Percentiles rank a stretch among this genome's conserved stretches.
Conservation (phyloP, 2,797 vertebrate genomes). For the Acropternis orthonyx region DNA sequence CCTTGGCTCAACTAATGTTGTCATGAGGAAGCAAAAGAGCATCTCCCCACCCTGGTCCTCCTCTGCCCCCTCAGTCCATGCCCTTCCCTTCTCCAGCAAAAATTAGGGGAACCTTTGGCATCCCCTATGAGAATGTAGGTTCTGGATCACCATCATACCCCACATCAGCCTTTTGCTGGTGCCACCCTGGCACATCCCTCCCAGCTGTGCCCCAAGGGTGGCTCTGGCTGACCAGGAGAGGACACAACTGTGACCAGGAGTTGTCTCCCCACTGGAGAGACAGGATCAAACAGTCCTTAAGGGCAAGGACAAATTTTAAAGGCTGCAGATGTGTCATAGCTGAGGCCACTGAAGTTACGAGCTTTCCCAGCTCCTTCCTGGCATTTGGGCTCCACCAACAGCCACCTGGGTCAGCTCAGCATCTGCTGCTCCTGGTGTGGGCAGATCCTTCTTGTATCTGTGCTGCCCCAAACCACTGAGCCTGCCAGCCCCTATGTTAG, state of each 20-base stretch:
- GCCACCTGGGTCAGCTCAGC: no score
- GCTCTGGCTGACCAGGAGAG: neutral
- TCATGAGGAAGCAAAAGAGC: no score
- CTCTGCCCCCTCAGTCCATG: neutral
- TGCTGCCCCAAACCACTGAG: neutral
- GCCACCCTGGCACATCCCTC: neutral
- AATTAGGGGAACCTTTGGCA: accelerated
- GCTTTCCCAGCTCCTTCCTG: neutral
- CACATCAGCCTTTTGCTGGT: neutral
- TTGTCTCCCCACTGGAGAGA: accelerated
- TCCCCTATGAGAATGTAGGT: no score
- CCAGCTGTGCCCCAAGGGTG: accelerated
- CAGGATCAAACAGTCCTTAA: accelerated
- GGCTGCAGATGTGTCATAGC: neutral
- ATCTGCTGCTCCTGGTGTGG: neutral
- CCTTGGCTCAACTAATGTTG: neutral
- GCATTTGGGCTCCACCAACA: neutral
- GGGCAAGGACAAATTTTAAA: neutral
- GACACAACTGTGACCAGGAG: accelerated
- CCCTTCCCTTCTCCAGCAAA: neutral
- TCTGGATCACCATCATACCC: neutral
- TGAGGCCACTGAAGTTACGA: neutral
- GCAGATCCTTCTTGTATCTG: neutral
- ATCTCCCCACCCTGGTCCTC: neutral
- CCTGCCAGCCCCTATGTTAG: neutral